phyloP scores from a whole-genome alignment of 2,888 invertebrate genomes.

The Tryphoninae sp. region DNA sequence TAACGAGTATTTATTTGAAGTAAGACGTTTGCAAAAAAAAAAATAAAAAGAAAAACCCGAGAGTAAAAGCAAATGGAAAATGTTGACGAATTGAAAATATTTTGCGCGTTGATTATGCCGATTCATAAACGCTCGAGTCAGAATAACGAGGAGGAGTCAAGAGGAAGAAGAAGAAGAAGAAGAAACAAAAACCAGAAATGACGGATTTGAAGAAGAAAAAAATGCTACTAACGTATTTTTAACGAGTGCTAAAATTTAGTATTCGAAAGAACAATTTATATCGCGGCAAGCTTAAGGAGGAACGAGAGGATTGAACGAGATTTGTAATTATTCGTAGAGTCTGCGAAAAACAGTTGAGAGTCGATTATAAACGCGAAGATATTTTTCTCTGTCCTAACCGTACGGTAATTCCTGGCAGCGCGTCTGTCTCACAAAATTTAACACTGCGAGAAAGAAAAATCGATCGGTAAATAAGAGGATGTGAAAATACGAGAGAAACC shows the following conservation, averaged over 20 bases:
- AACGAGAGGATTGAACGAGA: slow-evolving; percentile 35
- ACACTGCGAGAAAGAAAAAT: background rate
- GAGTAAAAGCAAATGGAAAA: slow-evolving; percentile 12
- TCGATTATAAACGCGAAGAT: slow-evolving; percentile 39
- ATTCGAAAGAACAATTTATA: slow-evolving; percentile 15
- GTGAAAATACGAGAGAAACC: background rate
- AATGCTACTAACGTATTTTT: slow-evolving; percentile 46
- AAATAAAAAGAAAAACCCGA: background rate
- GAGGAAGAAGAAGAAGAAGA: background rate
- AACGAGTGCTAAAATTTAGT: slow-evolving; percentile 34
- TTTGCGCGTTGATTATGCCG: slow-evolving; percentile 48
- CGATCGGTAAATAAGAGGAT: background rate
- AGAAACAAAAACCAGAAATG: background rate
- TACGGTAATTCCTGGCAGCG: background rate
- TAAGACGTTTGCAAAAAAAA: background rate
- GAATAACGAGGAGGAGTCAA: slow-evolving; percentile 5
- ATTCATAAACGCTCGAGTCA: slow-evolving; percentile 31
- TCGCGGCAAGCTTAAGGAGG: slow-evolving; percentile 4
- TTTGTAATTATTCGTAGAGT: slow-evolving; percentile 51
- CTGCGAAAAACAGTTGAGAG: slow-evolving; percentile 29
- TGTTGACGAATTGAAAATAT: slow-evolving; percentile 26
- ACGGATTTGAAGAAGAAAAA: background rate
- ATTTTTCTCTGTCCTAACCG: slow-evolving; percentile 44
- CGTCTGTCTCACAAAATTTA: background rate
- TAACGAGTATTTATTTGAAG: slow-evolving; percentile 34